Evolutionary conservation across 64 coral and sea anemone species (phyloP).

Genomic region (Dendronephthya gigantea): DNA sequence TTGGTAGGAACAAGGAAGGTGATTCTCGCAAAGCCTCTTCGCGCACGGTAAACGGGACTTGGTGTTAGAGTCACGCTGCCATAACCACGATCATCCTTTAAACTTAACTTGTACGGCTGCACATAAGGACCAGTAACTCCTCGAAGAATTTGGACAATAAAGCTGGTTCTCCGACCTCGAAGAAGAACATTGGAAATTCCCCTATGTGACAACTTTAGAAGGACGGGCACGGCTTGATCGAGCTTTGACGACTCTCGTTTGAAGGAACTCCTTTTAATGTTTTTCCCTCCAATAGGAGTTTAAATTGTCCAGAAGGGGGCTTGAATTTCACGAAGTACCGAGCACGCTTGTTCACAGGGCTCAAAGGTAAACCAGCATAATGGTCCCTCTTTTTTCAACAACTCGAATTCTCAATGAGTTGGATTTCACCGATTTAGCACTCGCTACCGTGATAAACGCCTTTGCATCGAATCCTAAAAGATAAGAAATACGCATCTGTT

Average conservation of each 20-base stretch:
- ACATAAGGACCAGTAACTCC: not conserved
- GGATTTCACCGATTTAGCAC: slow-evolving; percentile 1
- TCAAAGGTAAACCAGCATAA: not conserved
- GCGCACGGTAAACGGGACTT: not conserved
- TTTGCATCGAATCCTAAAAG: not conserved
- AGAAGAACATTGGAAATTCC: not conserved
- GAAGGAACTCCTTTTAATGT: slow-evolving; percentile 37
- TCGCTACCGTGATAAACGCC: slow-evolving; percentile 40
- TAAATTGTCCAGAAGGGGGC: slow-evolving; percentile 28
- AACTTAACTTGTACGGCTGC: not conserved
- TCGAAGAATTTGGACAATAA: not conserved
- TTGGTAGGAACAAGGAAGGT: not conserved
- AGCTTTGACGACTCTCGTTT: slow-evolving; percentile 1
- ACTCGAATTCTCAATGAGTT: slow-evolving; percentile 21
- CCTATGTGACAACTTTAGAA: not conserved
- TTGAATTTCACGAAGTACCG: slow-evolving; percentile 32
- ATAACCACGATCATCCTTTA: not conserved
- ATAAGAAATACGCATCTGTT: no score
- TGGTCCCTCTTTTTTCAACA: not conserved
- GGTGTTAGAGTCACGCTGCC: not conserved
- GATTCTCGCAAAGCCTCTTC: not conserved
- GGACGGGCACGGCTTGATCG: not conserved
- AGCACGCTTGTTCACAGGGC: slow-evolving; percentile 3
- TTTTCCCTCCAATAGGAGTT: slow-evolving; percentile 10
- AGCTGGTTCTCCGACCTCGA: not conserved